Conservation (phyloP, 37 sponge, comb jelly and placozoan genomes). For the Ianthella basta region DNA sequence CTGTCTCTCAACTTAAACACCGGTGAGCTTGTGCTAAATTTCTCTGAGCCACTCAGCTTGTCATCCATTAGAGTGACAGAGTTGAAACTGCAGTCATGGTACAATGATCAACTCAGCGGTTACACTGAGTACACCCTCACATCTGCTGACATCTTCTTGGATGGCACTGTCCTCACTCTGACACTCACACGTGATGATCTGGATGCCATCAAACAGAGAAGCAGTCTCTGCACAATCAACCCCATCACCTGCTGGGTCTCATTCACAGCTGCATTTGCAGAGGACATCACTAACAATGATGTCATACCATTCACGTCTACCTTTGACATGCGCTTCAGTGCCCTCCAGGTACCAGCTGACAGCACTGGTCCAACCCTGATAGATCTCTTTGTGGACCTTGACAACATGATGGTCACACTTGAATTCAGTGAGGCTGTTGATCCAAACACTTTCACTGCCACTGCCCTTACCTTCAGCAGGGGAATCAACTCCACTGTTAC, state of each 20-base stretch:
- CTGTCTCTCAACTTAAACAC: slow-evolving; percentile 66
- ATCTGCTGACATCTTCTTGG: background rate
- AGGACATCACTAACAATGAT: slow-evolving; percentile 52
- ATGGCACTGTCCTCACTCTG: slow-evolving; percentile 48
- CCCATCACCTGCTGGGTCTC: slow-evolving; percentile 45
- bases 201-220: slow-evolving; percentile 40
- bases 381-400: slow-evolving; percentile 71
- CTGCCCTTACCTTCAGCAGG: slow-evolving; percentile 60
- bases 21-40: slow-evolving; percentile 65
- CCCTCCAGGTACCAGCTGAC: slow-evolving; percentile 45
- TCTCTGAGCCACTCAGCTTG: slow-evolving; percentile 74
- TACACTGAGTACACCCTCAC: background rate
- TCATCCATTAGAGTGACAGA: slow-evolving; percentile 33
- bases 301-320: slow-evolving; percentile 25
- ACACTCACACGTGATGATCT: slow-evolving; percentile 51
- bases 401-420: slow-evolving; percentile 49
- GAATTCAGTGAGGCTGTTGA: slow-evolving; percentile 80
- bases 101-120: background rate
- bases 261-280: slow-evolving; percentile 47
- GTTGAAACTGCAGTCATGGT: slow-evolving; percentile 44
- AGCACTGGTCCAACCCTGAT: slow-evolving; percentile 53
- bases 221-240: slow-evolving; percentile 38
- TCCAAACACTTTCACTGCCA: slow-evolving; percentile 62
- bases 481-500: slow-evolving; percentile 59
- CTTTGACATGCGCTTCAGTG: slow-evolving; percentile 33